Evolutionary conservation across 2,797 vertebrate genomes (phyloP).

Genomic region (Pteronotus mesoamericanus): DNA sequence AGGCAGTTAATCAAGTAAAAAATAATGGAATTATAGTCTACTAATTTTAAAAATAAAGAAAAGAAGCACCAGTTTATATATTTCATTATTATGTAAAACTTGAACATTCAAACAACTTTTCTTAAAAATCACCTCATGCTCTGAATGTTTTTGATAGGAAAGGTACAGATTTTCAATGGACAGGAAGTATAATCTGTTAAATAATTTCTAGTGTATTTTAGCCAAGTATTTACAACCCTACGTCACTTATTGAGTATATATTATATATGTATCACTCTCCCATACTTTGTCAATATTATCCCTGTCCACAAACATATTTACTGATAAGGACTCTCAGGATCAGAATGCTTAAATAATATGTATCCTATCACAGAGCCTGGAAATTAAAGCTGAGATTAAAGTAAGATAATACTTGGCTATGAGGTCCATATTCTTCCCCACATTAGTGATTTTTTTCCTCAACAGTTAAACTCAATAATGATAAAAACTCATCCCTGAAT

Average conservation of each 20-base stretch:
- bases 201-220: neutral
- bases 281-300: neutral
- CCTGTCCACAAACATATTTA: neutral
- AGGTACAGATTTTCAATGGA: neutral
- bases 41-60: neutral
- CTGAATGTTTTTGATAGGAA: neutral
- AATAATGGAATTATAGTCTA: neutral
- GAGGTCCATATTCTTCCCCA: neutral
- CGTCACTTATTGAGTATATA: neutral
- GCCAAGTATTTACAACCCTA: neutral
- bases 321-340: neutral
- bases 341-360: neutral
- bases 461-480: neutral
- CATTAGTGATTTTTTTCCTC: neutral
- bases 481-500: neutral
- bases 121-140: neutral
- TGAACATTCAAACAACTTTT: neutral
- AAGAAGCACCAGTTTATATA: neutral
- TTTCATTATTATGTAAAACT: neutral
- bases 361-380: neutral
- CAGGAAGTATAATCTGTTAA: neutral
- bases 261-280: neutral
- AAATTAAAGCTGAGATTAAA: neutral
- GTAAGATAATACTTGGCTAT: neutral
- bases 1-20: neutral